Percentiles rank a stretch among this genome's conserved stretches.
phyloP scores from a whole-genome alignment of 2,888 invertebrate genomes.

The Euproctis similis region DNA sequence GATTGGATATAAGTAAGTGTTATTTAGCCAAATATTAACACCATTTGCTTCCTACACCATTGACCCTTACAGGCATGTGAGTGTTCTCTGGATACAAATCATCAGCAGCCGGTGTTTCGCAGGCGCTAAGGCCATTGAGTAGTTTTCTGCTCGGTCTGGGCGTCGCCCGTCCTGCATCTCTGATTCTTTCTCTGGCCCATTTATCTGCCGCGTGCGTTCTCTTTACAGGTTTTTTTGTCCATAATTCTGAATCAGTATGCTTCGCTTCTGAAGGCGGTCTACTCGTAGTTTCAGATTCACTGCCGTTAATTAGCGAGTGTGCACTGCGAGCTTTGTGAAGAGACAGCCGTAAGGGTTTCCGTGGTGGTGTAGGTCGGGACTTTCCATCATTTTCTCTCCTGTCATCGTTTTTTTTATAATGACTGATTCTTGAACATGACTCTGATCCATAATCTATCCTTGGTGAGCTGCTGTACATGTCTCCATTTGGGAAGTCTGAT shows the following conservation, averaged over 20 bases:
- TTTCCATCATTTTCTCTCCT: conserved; percentile 55
- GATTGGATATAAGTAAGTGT: not conserved
- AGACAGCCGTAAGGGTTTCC: conserved; percentile 88
- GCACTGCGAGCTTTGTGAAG: conserved; percentile 89
- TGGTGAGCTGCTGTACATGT: conserved; percentile 55
- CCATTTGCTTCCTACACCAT: conserved; percentile 40
- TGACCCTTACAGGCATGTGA: conserved; percentile 32
- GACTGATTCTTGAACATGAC: conserved; percentile 59
- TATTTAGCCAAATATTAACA: conserved; percentile 38
- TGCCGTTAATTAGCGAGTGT: conserved; percentile 78
- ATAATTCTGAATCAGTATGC: conserved; percentile 29
- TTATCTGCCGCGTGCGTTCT: conserved; percentile 66
- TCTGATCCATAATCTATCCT: conserved; percentile 77
- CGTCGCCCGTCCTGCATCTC: conserved; percentile 51
- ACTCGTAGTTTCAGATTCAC: conserved; percentile 60
- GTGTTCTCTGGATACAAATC: conserved; percentile 51
- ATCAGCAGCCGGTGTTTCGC: conserved; percentile 54
- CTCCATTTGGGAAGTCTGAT: conserved; percentile 69
- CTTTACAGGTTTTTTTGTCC: conserved; percentile 77
- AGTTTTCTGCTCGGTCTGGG: conserved; percentile 50
- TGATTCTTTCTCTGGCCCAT: conserved; percentile 40
- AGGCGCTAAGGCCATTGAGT: conserved; percentile 40
- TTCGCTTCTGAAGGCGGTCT: conserved; percentile 44
- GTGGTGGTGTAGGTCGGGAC: conserved; percentile 85
- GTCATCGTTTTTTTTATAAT: conserved; percentile 61